These are phyloP conservation scores for Ferdinandea cuprea DNA, from an alignment of 2,888 invertebrate genomes.

Conservation along the genomic window DNA sequence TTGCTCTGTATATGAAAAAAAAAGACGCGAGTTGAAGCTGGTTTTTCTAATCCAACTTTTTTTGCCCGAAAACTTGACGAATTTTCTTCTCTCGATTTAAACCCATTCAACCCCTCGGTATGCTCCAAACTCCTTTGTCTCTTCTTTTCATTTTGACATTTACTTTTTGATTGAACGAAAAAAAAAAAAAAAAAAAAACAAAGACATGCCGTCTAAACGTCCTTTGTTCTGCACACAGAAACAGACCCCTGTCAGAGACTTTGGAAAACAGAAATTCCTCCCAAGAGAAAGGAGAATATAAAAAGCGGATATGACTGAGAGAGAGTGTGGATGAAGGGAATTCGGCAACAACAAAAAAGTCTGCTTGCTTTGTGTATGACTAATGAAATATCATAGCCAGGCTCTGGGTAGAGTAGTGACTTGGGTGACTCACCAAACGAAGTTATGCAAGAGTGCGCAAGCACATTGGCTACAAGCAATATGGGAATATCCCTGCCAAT, in stretches of 20 bases:
- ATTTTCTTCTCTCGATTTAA: slow-evolving; percentile 8
- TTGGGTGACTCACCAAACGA: slow-evolving; percentile 71
- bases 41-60: slow-evolving; percentile 27
- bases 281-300: slow-evolving; percentile 45
- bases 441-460: slow-evolving; percentile 75
- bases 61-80: slow-evolving; percentile 9
- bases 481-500: slow-evolving; percentile 73
- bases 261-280: slow-evolving; percentile 48
- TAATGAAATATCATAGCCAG: slow-evolving; percentile 71
- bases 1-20: slow-evolving; percentile 30
- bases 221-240: slow-evolving; percentile 45
- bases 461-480: slow-evolving; percentile 71
- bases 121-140: slow-evolving; percentile 33
- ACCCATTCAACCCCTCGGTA: slow-evolving; percentile 39
- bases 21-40: background rate
- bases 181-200: slow-evolving; percentile 16
- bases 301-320: slow-evolving; percentile 8
- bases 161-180: slow-evolving; percentile 50
- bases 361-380: slow-evolving; percentile 63
- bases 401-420: slow-evolving; percentile 47
- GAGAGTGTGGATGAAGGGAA: slow-evolving; percentile 26
- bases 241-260: slow-evolving; percentile 16
- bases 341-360: slow-evolving; percentile 57
- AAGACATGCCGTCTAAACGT: slow-evolving; percentile 50
- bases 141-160: slow-evolving; percentile 54